Evolutionary conservation across 2,888 invertebrate genomes (phyloP).

Genomic region (Idaea biselata): DNA sequence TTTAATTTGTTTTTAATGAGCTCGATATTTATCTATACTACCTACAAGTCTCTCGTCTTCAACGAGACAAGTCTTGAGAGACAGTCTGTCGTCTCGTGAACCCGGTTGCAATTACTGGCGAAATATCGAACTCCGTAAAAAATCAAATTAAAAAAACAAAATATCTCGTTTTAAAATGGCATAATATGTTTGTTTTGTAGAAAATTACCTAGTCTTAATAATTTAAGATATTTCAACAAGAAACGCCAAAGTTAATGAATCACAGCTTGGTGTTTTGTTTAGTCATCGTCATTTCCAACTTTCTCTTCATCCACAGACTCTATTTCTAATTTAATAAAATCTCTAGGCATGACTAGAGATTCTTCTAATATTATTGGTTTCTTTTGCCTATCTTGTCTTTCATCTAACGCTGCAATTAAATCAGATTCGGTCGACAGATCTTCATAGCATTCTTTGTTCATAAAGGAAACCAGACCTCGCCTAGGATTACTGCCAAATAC

Average conservation of each 20-base stretch:
- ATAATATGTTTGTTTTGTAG: too few relatives aligned
- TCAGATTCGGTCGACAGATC: constrained; percentile 44
- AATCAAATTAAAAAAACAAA: too few relatives aligned
- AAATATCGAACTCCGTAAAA: too few relatives aligned
- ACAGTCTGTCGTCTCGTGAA: too few relatives aligned
- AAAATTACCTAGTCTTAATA: too few relatives aligned
- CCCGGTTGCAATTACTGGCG: too few relatives aligned
- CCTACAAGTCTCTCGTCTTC: too few relatives aligned
- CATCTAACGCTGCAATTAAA: constrained; percentile 35
- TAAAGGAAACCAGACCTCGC: constrained; percentile 33
- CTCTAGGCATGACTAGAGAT: constrained; percentile 41
- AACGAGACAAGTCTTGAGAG: too few relatives aligned
- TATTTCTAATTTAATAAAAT: constrained; percentile 46
- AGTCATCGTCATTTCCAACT: not conserved
- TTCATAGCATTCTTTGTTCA: constrained; percentile 30
- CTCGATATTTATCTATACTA: too few relatives aligned
- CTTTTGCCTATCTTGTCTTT: constrained; percentile 28
- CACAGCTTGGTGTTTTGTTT: not conserved
- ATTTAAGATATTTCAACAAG: not conserved
- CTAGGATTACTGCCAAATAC: constrained; percentile 46
- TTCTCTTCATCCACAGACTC: constrained; percentile 24
- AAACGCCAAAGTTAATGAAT: constrained; percentile 3
- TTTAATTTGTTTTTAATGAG: too few relatives aligned
- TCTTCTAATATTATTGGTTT: constrained; percentile 43
- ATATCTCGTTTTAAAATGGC: too few relatives aligned